Evolutionary conservation across 2,797 vertebrate genomes (phyloP).

Genomic region (Eremophila alpestris): DNA sequence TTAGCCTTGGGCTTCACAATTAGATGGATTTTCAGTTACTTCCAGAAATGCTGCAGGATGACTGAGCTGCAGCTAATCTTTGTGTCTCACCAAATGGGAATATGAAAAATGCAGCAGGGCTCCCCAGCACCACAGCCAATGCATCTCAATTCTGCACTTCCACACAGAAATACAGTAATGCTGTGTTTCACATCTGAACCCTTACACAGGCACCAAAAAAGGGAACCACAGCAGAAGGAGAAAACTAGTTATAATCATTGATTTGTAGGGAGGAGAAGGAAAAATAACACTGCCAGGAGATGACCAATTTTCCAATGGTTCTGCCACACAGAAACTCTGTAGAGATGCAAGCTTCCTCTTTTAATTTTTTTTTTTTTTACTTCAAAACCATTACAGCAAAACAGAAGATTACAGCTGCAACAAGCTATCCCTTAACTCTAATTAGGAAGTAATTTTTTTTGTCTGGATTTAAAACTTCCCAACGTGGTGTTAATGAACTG

Average conservation of each 20-base stretch:
- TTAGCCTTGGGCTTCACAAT: constrained; percentile 31
- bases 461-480: constrained; percentile 53
- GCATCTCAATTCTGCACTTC: constrained; percentile 45
- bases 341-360: background rate
- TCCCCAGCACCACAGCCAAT: constrained; percentile 2
- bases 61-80: constrained; percentile 33
- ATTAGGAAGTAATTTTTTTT: constrained; percentile 43
- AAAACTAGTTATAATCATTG: constrained; percentile 9
- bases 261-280: background rate
- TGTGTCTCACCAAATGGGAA: background rate
- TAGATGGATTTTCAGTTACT: constrained; percentile 50
- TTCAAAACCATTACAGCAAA: constrained; percentile 5
- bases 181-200: background rate
- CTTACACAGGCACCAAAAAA: background rate
- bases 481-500: constrained; percentile 44
- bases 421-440: constrained; percentile 49
- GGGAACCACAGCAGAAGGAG: background rate
- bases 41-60: constrained; percentile 12
- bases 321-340: constrained; percentile 1
- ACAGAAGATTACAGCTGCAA: constrained; percentile 31
- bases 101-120: constrained; percentile 38
- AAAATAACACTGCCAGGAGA: constrained; percentile 16
- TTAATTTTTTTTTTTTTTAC: background rate
- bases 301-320: constrained; percentile 50
- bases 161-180: background rate